Conservation (phyloP, 2,888 invertebrate genomes). For the Mellilla xanthometata region DNA sequence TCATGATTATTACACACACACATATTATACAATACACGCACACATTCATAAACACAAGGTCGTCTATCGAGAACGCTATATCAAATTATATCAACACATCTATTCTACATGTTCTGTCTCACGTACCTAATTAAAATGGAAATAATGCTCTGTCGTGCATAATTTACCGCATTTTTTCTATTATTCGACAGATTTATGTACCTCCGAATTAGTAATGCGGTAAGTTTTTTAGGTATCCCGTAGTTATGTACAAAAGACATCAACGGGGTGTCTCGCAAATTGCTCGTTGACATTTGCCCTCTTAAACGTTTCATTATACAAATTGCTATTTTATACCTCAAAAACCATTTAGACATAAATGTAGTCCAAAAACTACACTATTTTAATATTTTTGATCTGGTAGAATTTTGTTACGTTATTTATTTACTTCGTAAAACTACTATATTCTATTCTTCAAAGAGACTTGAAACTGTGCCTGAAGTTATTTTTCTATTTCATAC, state of each 20-base stretch:
- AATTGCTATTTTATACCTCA: conserved; percentile 6
- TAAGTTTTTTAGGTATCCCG: conserved; percentile 1
- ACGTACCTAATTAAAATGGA: conserved; percentile 16
- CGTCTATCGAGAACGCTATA: conserved; percentile 2
- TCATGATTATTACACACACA: conserved; percentile 36
- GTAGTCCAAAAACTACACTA: background rate
- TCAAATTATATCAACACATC: background rate
- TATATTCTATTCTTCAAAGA: no score
- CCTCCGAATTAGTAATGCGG: conserved; percentile 5
- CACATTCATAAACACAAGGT: conserved; percentile 10
- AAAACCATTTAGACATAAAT: no score
- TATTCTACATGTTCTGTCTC: conserved; percentile 11
- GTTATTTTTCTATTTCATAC: no score
- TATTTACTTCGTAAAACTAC: no score
- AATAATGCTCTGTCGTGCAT: conserved; percentile 13
- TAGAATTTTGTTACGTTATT: no score
- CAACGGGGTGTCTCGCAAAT: conserved; percentile 18
- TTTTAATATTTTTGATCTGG: background rate
- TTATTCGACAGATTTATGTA: conserved; percentile 1
- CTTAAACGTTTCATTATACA: conserved; percentile 1
- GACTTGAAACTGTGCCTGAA: no score
- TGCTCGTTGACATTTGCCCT: background rate
- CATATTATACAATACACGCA: conserved; percentile 10
- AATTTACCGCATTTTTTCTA: conserved; percentile 9
- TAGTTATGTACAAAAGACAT: conserved; percentile 38